Evolutionary conservation across 2,888 invertebrate genomes (phyloP).

Genomic region (Drosophila tripunctata): DNA sequence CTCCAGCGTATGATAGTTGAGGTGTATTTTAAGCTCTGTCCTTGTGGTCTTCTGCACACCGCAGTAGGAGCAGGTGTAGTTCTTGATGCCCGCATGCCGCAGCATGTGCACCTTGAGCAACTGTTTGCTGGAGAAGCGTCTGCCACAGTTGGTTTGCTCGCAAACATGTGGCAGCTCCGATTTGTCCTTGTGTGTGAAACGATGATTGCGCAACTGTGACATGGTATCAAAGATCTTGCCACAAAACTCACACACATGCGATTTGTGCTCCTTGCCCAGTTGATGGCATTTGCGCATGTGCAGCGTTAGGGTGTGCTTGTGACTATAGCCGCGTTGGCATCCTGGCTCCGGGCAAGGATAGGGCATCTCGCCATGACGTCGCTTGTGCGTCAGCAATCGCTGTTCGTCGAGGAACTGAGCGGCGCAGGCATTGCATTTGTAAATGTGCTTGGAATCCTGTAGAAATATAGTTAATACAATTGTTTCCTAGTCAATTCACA

Average conservation of each 20-base stretch:
- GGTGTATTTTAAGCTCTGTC: constrained; percentile 79
- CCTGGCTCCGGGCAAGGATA: constrained; percentile 64
- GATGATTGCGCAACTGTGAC: constrained; percentile 71
- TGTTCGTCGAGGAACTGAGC: constrained; percentile 56
- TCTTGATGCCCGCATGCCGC: constrained; percentile 82
- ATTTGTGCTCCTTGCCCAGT: constrained; percentile 63
- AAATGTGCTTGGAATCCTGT: not conserved
- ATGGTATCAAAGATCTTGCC: constrained; percentile 75
- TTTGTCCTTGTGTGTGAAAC: constrained; percentile 71
- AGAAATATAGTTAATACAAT: not conserved
- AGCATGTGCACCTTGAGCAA: constrained; percentile 79
- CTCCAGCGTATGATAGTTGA: constrained; percentile 81
- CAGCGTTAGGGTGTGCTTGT: constrained; percentile 69
- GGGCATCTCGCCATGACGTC: constrained; percentile 64
- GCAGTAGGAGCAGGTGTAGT: constrained; percentile 78
- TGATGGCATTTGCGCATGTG: constrained; percentile 74
- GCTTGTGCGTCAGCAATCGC: constrained; percentile 64
- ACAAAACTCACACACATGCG: constrained; percentile 78
- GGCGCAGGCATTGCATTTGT: constrained; percentile 63
- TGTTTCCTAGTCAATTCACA: no score
- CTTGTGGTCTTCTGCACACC: constrained; percentile 80
- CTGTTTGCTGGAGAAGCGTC: constrained; percentile 72
- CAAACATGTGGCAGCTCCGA: constrained; percentile 68
- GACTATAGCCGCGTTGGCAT: constrained; percentile 70
- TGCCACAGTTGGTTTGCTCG: constrained; percentile 56